These are phyloP conservation scores for Ptilorrhoa leucosticta DNA, from an alignment of 2,113 vertebrate genomes.

Conservation along the genomic window DNA sequence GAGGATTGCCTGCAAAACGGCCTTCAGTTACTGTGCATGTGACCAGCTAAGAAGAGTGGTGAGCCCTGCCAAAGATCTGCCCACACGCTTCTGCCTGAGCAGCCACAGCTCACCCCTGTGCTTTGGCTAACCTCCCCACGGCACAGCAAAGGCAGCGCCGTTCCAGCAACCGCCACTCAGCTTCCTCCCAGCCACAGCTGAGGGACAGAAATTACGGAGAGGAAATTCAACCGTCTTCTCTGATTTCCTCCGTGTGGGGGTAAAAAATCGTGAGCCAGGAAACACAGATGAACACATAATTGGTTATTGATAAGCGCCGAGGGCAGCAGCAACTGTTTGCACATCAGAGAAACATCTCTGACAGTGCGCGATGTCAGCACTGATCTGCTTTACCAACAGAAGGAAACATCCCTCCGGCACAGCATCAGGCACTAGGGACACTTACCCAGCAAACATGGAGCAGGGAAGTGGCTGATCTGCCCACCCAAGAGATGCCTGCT, in stretches of 20 bases:
- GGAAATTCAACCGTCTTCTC: conserved; percentile 1
- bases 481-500: not conserved
- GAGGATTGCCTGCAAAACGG: not conserved
- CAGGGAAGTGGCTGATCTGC: not conserved
- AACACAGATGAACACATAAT: conserved; percentile 3
- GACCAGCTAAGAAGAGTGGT: not conserved
- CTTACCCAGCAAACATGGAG: not conserved
- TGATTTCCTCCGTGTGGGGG: not conserved
- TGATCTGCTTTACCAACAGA: conserved; percentile 24
- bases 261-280: not conserved
- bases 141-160: not conserved
- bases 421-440: not conserved
- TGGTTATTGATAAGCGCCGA: conserved; percentile 17
- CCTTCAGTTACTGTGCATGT: not conserved
- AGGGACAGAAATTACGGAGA: not conserved
- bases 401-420: not conserved
- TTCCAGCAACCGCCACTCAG: not conserved
- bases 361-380: not conserved
- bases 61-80: not conserved
- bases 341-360: conserved; percentile 8
- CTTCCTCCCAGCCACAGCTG: not conserved
- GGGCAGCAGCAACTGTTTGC: conserved; percentile 1
- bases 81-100: not conserved
- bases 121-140: not conserved
- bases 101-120: not conserved